Evolutionary conservation across 2,888 invertebrate genomes (phyloP), one percentile per base, ranked within the genome.

Genomic region (Pseudococcus viburni): DNA sequence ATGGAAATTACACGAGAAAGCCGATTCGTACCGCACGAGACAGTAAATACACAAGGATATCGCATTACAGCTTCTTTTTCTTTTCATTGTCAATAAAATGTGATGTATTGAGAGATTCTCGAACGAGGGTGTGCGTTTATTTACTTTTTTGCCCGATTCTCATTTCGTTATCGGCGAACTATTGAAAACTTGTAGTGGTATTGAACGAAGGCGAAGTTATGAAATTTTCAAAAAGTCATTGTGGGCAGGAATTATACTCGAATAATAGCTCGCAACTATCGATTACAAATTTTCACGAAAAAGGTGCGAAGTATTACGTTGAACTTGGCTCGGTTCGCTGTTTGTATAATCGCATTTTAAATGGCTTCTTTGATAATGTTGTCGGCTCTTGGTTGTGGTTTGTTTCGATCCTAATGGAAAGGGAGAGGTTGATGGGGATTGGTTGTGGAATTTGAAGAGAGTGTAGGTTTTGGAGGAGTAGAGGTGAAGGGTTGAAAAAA

Each of bases 271-370:
- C 73, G 26, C 26, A 33, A 73, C 26, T 73, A 73, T 73, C 73
- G 73, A 73, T 73, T 73, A 33, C 73, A 33, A 33, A 7, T 33
- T 73, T 73, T 33, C 33, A 8, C 73, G 33, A 73, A 73, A 73
- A 73, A 73, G 73, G 73, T 73, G 73, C 73, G 33, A 73, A 73
- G 73, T 73, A 33, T 39, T 73, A 33, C 26, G 73, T 73, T 73
- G 73, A 73, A 73, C 73, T 73, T 73, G 39, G 73, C 73, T 42
- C 26, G 26, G 42, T 42, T 42, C 42, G 42, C 8, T 42, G 42
- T 64, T 73, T 15, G 73, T 33, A 17, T 73, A 73, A 73, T 73
- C 73, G 73, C 33, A 8, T 73, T 73, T 73, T 73, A 15, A 73
- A 73, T 33, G 33, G 73, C 73, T 73, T 73, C 26, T 73, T 73